Evolutionary conservation across 1,140 invertebrate genomes (phyloP).

Genomic region (Rhizoglyphus robini): DNA sequence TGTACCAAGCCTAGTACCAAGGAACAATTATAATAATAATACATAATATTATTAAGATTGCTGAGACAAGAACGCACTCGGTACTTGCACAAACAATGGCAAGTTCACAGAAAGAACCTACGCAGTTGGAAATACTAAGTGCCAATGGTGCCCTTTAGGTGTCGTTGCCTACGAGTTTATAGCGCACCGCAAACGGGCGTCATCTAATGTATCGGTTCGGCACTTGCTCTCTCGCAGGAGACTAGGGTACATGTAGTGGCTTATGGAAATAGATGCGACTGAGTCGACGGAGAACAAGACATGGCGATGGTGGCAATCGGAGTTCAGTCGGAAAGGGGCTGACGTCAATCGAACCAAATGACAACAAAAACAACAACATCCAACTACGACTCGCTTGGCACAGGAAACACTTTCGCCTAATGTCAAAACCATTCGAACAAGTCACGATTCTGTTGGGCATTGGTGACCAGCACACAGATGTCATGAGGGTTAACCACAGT

Average conservation of each 20-base stretch:
- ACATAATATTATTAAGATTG: no score
- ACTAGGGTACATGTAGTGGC: not conserved
- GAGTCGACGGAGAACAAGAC: not conserved
- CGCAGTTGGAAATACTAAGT: not conserved
- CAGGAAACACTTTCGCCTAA: not conserved
- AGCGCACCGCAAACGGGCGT: slow-evolving; percentile 4
- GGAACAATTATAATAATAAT: no score
- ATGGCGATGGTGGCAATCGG: not conserved
- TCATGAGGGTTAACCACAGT: no score
- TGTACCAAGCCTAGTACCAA: no score
- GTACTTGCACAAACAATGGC: no score
- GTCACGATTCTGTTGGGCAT: no score
- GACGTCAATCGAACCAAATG: not conserved
- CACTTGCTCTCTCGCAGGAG: not conserved
- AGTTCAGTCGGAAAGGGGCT: not conserved
- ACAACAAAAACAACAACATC: not conserved
- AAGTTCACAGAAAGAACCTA: no score
- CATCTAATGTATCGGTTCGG: not conserved
- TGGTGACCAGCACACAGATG: no score
- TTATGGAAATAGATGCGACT: not conserved
- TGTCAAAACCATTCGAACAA: no score
- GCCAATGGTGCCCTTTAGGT: not conserved
- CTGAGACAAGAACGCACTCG: no score
- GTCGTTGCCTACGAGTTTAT: not conserved
- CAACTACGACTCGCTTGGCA: not conserved